A percentile compares a stretch with the other conserved stretches of the same genome.
phyloP scores from a whole-genome alignment of 2,888 invertebrate species.

The Hetaerina titia region DNA sequence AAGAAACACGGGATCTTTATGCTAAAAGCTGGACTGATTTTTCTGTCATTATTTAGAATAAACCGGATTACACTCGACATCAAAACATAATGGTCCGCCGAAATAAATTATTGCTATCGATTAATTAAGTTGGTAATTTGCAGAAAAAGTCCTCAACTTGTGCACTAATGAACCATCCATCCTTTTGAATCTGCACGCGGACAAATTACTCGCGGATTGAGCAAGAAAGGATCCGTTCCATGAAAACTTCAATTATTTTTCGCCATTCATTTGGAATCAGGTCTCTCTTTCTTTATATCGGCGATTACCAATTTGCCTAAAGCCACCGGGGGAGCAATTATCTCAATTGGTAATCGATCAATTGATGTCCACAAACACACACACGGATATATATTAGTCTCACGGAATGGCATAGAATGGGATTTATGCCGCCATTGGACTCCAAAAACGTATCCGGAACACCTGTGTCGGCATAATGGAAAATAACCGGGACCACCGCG shows the following conservation, averaged over 20 bases:
- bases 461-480: background rate
- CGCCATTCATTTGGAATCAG: background rate
- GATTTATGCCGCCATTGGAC: background rate
- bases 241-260: constrained; percentile 14
- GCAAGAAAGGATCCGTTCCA: background rate
- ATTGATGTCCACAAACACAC: background rate
- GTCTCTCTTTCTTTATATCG: background rate
- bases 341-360: constrained; percentile 19
- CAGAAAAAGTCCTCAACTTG: background rate
- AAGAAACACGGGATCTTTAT: background rate
- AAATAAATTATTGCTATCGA: background rate
- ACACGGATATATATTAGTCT: constrained; percentile 2
- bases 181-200: background rate
- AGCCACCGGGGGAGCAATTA: background rate
- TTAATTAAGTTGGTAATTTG: background rate
- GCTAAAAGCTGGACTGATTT: background rate
- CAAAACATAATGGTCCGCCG: background rate
- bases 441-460: background rate
- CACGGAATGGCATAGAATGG: background rate
- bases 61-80: background rate
- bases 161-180: background rate
- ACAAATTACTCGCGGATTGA: background rate
- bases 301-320: no score
- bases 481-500: background rate
- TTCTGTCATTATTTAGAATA: background rate